phyloP scores from a whole-genome alignment of 2,797 vertebrate genomes.

The Hapalemur alaotrensis region DNA sequence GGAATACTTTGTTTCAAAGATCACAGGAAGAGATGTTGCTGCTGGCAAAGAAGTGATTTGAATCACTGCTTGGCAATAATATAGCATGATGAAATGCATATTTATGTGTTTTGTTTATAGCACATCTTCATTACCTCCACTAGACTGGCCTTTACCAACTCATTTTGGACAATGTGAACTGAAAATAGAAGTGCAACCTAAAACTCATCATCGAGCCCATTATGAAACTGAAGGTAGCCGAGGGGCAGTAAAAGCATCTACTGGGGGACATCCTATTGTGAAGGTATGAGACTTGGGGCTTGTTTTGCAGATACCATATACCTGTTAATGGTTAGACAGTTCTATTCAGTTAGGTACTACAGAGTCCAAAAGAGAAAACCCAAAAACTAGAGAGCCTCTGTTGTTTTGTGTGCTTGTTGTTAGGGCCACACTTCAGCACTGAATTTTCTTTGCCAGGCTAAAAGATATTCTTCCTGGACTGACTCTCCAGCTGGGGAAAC shows the following conservation, averaged over 20 bases:
- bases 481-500: not conserved
- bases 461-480: not conserved
- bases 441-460: not conserved
- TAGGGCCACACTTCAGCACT: not conserved
- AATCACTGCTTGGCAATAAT: conserved; percentile 34
- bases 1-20: conserved; percentile 12
- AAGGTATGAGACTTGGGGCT: conserved; percentile 89
- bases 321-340: not conserved
- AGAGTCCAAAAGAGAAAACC: conserved; percentile 11
- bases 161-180: conserved; percentile 96
- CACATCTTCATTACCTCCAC: conserved; percentile 96
- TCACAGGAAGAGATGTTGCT: conserved; percentile 22
- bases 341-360: conserved; percentile 25
- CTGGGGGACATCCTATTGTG: conserved; percentile 96
- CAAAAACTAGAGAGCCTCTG: not conserved
- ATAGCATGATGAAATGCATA: conserved; percentile 51
- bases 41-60: conserved; percentile 38
- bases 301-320: not conserved
- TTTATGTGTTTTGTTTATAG: conserved; percentile 85
- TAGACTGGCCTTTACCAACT: conserved; percentile 97
- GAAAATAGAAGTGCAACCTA: conserved; percentile 99
- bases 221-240: conserved; percentile 99
- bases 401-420: conserved; percentile 33
- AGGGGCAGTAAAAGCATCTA: conserved; percentile 96
- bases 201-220: conserved; percentile 98